Evolutionary conservation across 2,888 invertebrate genomes (phyloP), one percentile per base, ranked within the genome.

Genomic region (Athripsodes cinereus): DNA sequence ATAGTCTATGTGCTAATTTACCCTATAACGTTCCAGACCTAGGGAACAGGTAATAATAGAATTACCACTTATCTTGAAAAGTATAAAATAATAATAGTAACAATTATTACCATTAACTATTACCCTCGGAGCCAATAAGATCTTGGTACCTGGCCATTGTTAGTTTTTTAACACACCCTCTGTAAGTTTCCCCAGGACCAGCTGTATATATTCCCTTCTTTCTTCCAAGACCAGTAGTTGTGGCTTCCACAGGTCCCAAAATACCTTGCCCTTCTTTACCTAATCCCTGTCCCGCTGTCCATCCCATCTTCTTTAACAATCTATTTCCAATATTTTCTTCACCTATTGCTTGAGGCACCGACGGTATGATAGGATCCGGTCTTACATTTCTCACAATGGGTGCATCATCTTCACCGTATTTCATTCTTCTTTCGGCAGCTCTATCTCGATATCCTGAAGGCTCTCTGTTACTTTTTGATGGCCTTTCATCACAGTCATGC

Each of bases 241-340:
- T 74, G 61, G 90, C 92, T 80, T 95, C 92, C 63, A 97, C 92
- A 51, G 96, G 96, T 55, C 90, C 91, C 21, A 93, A 92, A 67
- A 94, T 80, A 13, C 95, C 97, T 74, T 98, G 97, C 70, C 94
- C 94, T 55, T 85, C 83, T 71, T 91, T 92, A 0, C 99, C 98
- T 20, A 99, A 77, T 0, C 99, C 99, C 77, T 92, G 88, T 0
- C 99, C 99, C 70, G 95, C 95, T 5, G 90, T 90, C 99, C 99
- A 99, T 2, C 99, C 99, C 99, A 99, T 99, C 75, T 95, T 96
- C 73, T 98, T 96, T 63, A 99, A 73, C 72, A 99, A 80, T 69
- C 93, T 90, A 70, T 91, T 97, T 6, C 98, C 99, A 59, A 97
- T 92, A 67, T 96, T 96, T 65, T 92, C 94, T 0, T 90, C 86